A percentile compares a stretch with the other conserved stretches of the same genome.
These are phyloP conservation scores for Vanessa cardui DNA, from an alignment of 2,888 invertebrate genomes.

Conservation along the genomic window DNA sequence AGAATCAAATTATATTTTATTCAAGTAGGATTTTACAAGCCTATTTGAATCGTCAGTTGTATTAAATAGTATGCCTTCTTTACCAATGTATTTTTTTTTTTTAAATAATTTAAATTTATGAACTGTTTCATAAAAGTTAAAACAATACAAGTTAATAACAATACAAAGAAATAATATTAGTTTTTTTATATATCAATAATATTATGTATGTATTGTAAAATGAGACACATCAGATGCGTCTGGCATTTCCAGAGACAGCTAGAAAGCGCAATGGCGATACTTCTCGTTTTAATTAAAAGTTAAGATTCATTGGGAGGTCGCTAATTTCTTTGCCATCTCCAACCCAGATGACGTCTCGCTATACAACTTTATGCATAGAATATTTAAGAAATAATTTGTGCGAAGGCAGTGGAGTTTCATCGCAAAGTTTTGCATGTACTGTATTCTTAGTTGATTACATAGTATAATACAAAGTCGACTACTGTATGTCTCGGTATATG, in stretches of 20 bases:
- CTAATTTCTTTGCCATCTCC: constrained; percentile 55
- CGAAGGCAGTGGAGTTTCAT: constrained; percentile 24
- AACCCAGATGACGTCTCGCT: constrained; percentile 48
- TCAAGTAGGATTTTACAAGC: too few species aligned
- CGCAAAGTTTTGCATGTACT: constrained; percentile 23
- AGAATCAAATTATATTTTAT: too few species aligned
- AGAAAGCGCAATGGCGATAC: constrained; percentile 16
- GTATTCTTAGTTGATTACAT: background rate
- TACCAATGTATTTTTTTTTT: too few species aligned
- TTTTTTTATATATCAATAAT: background rate
- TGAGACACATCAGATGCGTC: constrained; percentile 30
- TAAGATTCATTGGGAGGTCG: constrained; percentile 59
- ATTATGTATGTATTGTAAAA: background rate
- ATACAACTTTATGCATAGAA: constrained; percentile 24
- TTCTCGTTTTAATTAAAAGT: constrained; percentile 66
- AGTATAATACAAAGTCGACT: too few species aligned
- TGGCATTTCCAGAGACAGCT: constrained; percentile 24
- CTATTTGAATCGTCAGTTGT: too few species aligned
- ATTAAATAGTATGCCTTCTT: too few species aligned
- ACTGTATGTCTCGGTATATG: too few species aligned
- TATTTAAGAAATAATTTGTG: constrained; percentile 38
- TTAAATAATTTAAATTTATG: too few species aligned
- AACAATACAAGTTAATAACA: too few species aligned
- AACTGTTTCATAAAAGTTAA: too few species aligned
- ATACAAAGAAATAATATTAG: too few species aligned